Percentiles rank a stretch among this genome's conserved stretches.
phyloP scores from a whole-genome alignment of 64 coral and sea anemone species.

The Pachyseris speciosa region DNA sequence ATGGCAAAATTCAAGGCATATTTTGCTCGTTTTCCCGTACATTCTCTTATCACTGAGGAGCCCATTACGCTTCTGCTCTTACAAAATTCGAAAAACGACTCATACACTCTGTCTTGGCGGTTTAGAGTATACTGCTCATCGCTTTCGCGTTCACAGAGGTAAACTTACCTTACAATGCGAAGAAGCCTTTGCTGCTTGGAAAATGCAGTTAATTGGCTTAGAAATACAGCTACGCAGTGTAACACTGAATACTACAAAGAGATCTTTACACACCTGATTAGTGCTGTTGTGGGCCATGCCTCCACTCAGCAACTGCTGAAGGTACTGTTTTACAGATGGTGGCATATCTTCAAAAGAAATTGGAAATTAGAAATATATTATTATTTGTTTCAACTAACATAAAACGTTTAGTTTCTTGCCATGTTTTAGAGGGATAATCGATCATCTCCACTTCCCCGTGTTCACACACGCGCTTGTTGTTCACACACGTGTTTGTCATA shows the following conservation, averaged over 20 bases:
- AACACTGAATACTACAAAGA: constrained; percentile 3
- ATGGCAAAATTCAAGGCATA: no score
- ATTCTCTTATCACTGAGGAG: no score
- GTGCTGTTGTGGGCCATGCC: neutral
- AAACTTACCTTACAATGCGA: no score
- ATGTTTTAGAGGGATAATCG: neutral
- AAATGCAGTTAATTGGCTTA: neutral
- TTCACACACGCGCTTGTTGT: no score
- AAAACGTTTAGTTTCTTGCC: neutral
- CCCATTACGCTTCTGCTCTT: no score
- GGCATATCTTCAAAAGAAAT: neutral
- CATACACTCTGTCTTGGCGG: no score
- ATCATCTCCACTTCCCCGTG: no score
- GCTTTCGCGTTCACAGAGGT: no score
- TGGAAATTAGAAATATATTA: neutral
- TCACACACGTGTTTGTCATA: no score
- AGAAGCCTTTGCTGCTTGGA: neutral
- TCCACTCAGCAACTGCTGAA: neutral
- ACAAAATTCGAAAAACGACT: no score
- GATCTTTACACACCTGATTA: neutral
- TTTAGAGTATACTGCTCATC: no score
- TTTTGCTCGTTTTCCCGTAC: no score
- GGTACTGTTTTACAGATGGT: neutral
- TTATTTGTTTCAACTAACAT: neutral
- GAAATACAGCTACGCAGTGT: neutral